These are phyloP conservation scores for Brienomyrus brachyistius DNA, from an alignment of 2,113 vertebrate species.

Conservation along the genomic window DNA sequence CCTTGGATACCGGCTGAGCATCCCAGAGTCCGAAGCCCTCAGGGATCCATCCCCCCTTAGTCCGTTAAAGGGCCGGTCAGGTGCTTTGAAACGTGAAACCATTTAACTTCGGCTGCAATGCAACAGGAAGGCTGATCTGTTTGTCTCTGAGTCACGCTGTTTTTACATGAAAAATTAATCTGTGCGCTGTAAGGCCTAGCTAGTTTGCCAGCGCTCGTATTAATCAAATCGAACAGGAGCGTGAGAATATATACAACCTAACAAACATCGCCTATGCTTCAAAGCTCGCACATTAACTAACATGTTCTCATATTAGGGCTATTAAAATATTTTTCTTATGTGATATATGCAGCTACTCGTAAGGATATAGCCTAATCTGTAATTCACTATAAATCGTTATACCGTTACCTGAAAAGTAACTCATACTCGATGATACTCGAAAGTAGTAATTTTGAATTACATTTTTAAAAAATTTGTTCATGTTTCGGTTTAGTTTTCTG, in stretches of 20 bases:
- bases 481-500: background rate
- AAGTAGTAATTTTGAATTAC: background rate
- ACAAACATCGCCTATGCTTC: background rate
- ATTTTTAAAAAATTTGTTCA: background rate
- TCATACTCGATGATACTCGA: background rate
- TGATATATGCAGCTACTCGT: background rate
- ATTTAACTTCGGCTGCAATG: background rate
- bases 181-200: background rate
- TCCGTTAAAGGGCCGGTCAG: too few species aligned
- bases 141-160: background rate
- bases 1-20: too few species aligned
- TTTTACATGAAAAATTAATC: slow-evolving; percentile 6
- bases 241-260: background rate
- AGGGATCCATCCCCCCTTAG: background rate
- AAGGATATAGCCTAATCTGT: background rate
- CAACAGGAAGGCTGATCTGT: background rate
- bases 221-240: background rate
- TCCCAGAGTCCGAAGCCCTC: too few species aligned
- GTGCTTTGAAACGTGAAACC: background rate
- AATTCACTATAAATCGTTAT: background rate
- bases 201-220: background rate
- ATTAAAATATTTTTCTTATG: background rate
- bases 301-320: background rate
- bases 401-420: background rate
- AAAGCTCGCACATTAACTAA: background rate